phyloP scores from a whole-genome alignment of 2,888 invertebrate species.

The Ctenicera cuprea region DNA sequence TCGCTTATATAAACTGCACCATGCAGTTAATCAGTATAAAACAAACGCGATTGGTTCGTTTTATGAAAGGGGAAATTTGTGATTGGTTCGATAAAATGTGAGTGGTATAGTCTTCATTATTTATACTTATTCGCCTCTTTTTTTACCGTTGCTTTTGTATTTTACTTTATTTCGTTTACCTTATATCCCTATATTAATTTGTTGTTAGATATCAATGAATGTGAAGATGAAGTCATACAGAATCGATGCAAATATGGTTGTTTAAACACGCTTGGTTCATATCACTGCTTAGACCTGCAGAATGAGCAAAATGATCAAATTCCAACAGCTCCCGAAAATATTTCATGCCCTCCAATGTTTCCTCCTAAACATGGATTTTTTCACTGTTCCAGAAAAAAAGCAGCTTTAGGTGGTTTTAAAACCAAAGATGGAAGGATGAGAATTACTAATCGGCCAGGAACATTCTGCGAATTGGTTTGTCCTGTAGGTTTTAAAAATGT shows the following conservation, averaged over 20 bases:
- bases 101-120: too few species aligned
- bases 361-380: conserved; percentile 73
- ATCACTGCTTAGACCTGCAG: conserved; percentile 68
- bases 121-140: background rate
- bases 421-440: conserved; percentile 65
- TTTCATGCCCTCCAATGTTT: conserved; percentile 70
- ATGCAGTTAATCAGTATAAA: too few species aligned
- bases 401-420: conserved; percentile 50
- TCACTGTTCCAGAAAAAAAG: conserved; percentile 69
- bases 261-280: conserved; percentile 80
- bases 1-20: too few species aligned
- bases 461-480: conserved; percentile 73
- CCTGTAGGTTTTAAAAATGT: conserved; percentile 70
- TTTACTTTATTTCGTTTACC: too few species aligned
- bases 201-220: conserved; percentile 79
- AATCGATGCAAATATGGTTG: conserved; percentile 74
- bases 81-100: too few species aligned
- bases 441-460: conserved; percentile 70
- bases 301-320: conserved; percentile 61
- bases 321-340: conserved; percentile 21
- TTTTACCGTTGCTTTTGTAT: background rate
- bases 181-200: background rate
- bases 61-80: too few species aligned
- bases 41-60: too few species aligned
- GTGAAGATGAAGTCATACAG: conserved; percentile 71